Conservation (phyloP, 2,113 vertebrate genomes). For the Phalacrocorax carbo region DNA sequence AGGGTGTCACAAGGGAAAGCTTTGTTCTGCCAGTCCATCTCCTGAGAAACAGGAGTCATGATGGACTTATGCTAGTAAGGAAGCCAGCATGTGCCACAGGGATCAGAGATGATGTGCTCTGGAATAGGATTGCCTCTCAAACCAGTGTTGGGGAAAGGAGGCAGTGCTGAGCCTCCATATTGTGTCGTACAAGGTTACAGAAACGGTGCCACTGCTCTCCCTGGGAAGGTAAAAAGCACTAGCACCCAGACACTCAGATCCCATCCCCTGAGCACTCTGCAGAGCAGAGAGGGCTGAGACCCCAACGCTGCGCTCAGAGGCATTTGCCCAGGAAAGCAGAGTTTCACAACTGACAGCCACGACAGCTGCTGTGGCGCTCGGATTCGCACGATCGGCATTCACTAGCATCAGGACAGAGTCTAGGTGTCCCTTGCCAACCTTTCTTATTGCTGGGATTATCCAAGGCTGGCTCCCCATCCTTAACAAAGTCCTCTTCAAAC, state of each 20-base stretch:
- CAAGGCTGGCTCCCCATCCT: conserved; percentile 69
- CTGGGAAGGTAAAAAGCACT: conserved; percentile 39
- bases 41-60: conserved; percentile 30
- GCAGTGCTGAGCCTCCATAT: background rate
- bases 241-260: conserved; percentile 7
- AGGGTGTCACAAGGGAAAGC: conserved; percentile 15
- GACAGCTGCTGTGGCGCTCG: conserved; percentile 28
- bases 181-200: background rate
- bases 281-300: conserved; percentile 27
- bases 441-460: conserved; percentile 72
- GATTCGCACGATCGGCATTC: background rate
- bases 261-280: conserved; percentile 41
- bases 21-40: conserved; percentile 26
- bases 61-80: conserved; percentile 27
- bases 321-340: background rate
- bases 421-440: conserved; percentile 65
- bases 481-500: conserved; percentile 72
- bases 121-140: conserved; percentile 48
- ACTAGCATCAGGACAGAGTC: conserved; percentile 37
- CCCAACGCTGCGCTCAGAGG: background rate
- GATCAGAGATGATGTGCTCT: conserved; percentile 40
- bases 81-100: conserved; percentile 29
- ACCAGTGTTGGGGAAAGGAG: background rate
- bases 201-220: conserved; percentile 7
- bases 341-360: background rate